Evolutionary conservation across 2,797 vertebrate genomes (phyloP).

Genomic region (Ceryle rudis): DNA sequence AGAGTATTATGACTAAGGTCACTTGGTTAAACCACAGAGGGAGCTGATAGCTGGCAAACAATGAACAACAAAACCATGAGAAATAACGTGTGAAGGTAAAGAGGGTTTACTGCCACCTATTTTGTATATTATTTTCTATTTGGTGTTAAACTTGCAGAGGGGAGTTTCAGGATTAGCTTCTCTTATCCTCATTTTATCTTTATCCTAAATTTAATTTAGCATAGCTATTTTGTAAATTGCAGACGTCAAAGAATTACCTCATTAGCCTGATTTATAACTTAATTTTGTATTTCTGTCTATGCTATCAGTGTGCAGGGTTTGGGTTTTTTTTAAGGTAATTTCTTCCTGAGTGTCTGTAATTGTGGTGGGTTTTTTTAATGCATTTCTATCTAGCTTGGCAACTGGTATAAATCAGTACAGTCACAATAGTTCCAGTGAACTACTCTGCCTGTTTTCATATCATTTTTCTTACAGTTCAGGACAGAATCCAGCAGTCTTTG

Average conservation of each 20-base stretch:
- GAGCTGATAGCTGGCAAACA: rapidly evolving
- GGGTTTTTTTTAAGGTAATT: background rate
- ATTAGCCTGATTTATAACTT: background rate
- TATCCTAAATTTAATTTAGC: background rate
- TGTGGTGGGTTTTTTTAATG: background rate
- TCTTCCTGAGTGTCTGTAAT: background rate
- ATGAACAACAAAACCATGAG: background rate
- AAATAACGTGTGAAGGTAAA: background rate
- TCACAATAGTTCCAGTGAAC: background rate
- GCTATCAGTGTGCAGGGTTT: background rate
- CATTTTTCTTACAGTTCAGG: background rate
- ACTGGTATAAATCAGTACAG: background rate
- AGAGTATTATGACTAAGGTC: background rate
- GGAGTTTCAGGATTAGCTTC: background rate
- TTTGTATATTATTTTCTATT: background rate
- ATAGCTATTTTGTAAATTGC: background rate
- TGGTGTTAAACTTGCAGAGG: background rate
- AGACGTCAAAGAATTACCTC: background rate
- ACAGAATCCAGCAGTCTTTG: background rate
- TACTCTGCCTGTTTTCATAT: background rate
- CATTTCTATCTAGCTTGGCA: background rate
- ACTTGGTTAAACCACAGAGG: background rate
- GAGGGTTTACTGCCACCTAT: background rate
- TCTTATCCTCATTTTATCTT: background rate
- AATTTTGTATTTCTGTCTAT: background rate